These are phyloP conservation scores for Ectropis grisescens DNA, from an alignment of 1,140 invertebrate genomes.

Conservation along the genomic window DNA sequence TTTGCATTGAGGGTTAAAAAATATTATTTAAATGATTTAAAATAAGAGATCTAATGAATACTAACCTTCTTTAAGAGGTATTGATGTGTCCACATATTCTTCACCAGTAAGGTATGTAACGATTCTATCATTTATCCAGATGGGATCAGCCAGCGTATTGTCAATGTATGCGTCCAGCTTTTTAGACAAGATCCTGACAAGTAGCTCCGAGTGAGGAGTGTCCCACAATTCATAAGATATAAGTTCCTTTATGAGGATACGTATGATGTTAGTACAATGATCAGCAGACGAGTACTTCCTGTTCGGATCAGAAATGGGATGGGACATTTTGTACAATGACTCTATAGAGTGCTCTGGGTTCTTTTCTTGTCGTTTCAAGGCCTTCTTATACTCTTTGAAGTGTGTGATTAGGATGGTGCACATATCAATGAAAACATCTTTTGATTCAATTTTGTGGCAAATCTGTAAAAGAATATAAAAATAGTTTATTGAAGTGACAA, in stretches of 20 bases:
- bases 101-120: slow-evolving; percentile 6
- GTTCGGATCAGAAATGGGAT: slow-evolving; percentile 44
- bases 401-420: slow-evolving; percentile 66
- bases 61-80: too few species aligned
- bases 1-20: too few species aligned
- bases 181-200: slow-evolving; percentile 74
- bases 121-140: slow-evolving; percentile 70
- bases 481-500: too few species aligned
- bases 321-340: slow-evolving; percentile 42
- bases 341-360: slow-evolving; percentile 30
- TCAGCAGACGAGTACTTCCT: slow-evolving; percentile 58
- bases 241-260: slow-evolving; percentile 73
- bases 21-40: too few species aligned
- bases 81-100: too few species aligned
- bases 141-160: slow-evolving; percentile 58
- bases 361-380: slow-evolving; percentile 63
- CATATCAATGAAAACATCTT: slow-evolving; percentile 56
- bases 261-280: slow-evolving; percentile 72
- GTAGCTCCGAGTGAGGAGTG: slow-evolving; percentile 74
- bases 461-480: slow-evolving; percentile 34
- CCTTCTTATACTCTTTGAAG: slow-evolving; percentile 70
- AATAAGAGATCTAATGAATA: too few species aligned
- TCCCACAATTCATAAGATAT: slow-evolving; percentile 77
- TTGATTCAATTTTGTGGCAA: slow-evolving; percentile 56
- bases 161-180: slow-evolving; percentile 67